Percentiles rank a stretch among this genome's conserved stretches.
Evolutionary conservation across 2,113 vertebrate genomes (phyloP).

Genomic region (Tachysurus fulvidraco): DNA sequence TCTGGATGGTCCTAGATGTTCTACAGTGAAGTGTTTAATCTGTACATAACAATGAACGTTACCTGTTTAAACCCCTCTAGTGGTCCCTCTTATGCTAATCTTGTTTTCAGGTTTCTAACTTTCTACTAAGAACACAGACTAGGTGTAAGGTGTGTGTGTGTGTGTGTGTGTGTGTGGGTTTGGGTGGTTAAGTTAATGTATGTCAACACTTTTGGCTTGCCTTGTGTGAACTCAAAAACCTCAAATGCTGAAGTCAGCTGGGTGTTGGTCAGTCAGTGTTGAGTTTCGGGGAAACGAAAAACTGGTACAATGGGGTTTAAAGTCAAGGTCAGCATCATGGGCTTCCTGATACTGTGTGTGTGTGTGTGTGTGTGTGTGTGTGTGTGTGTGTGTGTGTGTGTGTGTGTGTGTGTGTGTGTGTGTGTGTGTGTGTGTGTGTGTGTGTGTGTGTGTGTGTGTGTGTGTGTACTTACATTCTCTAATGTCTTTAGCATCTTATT

Average conservation of each 20-base stretch:
- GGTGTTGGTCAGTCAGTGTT: neutral
- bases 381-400: conserved; percentile 16
- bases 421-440: conserved; percentile 4
- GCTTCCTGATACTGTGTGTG: neutral
- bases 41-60: neutral
- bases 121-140: neutral
- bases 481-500: neutral
- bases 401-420: neutral
- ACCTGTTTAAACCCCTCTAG: neutral
- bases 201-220: neutral
- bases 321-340: neutral
- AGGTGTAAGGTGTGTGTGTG: neutral
- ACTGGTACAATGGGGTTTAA: neutral
- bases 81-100: neutral
- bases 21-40: too few species aligned
- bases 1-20: neutral
- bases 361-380: neutral
- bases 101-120: neutral
- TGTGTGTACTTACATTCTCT: neutral
- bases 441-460: conserved; percentile 17
- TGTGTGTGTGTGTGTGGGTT: neutral
- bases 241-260: conserved; percentile 12
- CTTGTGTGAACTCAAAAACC: neutral
- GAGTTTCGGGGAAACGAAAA: neutral
- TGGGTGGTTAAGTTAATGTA: too few species aligned